phyloP scores from a whole-genome alignment of 2,113 vertebrate species.

The Rhineura floridana region DNA sequence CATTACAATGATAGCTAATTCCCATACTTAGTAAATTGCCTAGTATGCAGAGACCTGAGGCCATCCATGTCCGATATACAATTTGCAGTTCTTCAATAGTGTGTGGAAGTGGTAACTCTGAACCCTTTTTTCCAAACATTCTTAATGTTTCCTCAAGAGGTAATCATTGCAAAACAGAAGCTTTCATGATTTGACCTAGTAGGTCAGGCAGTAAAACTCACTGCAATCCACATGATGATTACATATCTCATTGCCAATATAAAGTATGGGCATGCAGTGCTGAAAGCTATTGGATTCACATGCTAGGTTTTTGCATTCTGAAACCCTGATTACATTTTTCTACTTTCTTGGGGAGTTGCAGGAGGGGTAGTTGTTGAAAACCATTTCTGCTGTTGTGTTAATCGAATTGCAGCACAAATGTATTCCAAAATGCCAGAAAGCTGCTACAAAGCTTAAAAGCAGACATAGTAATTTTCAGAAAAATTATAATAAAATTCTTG shows the following conservation, averaged over 20 bases:
- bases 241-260: constrained; percentile 50
- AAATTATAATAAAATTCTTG: not conserved
- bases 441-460: not conserved
- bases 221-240: constrained; percentile 52
- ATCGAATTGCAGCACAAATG: not conserved
- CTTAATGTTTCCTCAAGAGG: not conserved
- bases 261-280: constrained; percentile 12
- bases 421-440: not conserved
- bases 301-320: constrained; percentile 13
- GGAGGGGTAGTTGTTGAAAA: constrained; percentile 1
- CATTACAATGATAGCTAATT: not conserved
- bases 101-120: not conserved
- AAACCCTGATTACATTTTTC: constrained; percentile 5
- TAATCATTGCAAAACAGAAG: constrained; percentile 15
- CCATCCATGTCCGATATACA: not conserved
- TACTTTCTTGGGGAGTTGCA: not conserved
- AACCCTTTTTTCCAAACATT: not conserved
- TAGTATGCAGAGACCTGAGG: not conserved
- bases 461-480: not conserved
- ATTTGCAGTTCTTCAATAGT: not conserved
- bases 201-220: constrained; percentile 38
- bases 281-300: constrained; percentile 43
- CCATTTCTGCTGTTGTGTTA: not conserved
- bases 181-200: not conserved
- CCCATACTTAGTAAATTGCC: not conserved